phyloP scores from a whole-genome alignment of 23 tunicate genomes.

The Trididemnum clinides region DNA sequence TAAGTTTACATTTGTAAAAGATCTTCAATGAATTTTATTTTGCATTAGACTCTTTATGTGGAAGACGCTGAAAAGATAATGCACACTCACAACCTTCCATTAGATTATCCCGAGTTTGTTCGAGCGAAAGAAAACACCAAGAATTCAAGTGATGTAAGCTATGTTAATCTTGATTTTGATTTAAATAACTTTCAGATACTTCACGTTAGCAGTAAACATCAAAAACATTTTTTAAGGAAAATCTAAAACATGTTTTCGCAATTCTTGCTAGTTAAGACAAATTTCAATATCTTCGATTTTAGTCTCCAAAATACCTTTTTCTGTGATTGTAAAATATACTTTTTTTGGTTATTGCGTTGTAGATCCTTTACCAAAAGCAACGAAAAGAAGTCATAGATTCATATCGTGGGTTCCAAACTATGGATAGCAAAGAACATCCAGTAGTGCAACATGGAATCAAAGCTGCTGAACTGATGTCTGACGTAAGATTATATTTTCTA shows the following conservation, averaged over 20 bases:
- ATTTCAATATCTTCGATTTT: too few relatives aligned
- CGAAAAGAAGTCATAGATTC: constrained; percentile 70
- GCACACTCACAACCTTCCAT: constrained; percentile 59
- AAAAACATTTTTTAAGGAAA: too few relatives aligned
- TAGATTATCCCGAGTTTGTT: constrained; percentile 63
- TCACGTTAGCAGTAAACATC: too few relatives aligned
- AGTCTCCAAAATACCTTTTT: too few relatives aligned
- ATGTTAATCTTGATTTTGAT: too few relatives aligned
- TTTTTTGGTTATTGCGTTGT: neutral
- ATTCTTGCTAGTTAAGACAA: too few relatives aligned
- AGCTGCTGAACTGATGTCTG: constrained; percentile 85
- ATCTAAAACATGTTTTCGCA: too few relatives aligned
- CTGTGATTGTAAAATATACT: too few relatives aligned
- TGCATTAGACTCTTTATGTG: constrained; percentile 41
- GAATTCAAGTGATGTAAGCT: constrained; percentile 59
- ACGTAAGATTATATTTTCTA: constrained; percentile 62
- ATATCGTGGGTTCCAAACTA: constrained; percentile 97
- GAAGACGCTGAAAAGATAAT: constrained; percentile 61
- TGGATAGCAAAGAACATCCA: constrained; percentile 97
- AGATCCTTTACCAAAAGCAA: constrained; percentile 82
- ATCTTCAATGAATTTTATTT: too few relatives aligned
- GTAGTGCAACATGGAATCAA: constrained; percentile 89
- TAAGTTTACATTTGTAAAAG: too few relatives aligned
- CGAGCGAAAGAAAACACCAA: constrained; percentile 60
- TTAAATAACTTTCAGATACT: too few relatives aligned